Evolutionary conservation across 2,888 invertebrate genomes (phyloP).

Genomic region (Panopea generosa): DNA sequence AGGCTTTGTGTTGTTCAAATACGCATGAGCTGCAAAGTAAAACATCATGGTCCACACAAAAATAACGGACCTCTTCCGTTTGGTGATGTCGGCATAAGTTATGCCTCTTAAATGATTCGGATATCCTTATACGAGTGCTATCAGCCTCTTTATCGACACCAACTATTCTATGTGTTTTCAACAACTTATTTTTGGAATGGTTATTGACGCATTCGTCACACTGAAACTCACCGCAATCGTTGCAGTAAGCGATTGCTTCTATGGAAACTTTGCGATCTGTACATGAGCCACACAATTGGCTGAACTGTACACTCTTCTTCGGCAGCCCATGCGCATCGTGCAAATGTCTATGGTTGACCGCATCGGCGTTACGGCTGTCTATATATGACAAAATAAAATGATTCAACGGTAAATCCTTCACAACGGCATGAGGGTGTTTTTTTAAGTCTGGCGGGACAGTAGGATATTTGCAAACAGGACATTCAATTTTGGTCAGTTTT

Average conservation of each 20-base stretch:
- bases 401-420: conserved; percentile 48
- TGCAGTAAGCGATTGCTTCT: conserved; percentile 38
- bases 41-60: conserved; percentile 41
- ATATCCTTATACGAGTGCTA: conserved; percentile 17
- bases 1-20: conserved; percentile 43
- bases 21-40: conserved; percentile 44
- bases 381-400: conserved; percentile 35
- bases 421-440: conserved; percentile 43
- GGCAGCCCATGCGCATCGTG: neutral
- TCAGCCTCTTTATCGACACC: conserved; percentile 32
- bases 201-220: conserved; percentile 39
- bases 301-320: conserved; percentile 35
- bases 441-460: conserved; percentile 23
- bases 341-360: neutral
- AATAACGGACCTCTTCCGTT: conserved; percentile 35
- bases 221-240: conserved; percentile 53
- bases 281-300: conserved; percentile 42
- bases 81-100: conserved; percentile 37
- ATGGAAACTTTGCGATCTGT: conserved; percentile 17
- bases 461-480: conserved; percentile 46
- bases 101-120: conserved; percentile 37
- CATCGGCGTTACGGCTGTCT: neutral
- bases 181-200: conserved; percentile 29
- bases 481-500: conserved; percentile 31
- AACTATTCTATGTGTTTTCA: conserved; percentile 29